Evolutionary conservation across 2,797 vertebrate species (phyloP), one percentile per base, ranked within the genome.

Genomic region (Enteromius mattozi): DNA sequence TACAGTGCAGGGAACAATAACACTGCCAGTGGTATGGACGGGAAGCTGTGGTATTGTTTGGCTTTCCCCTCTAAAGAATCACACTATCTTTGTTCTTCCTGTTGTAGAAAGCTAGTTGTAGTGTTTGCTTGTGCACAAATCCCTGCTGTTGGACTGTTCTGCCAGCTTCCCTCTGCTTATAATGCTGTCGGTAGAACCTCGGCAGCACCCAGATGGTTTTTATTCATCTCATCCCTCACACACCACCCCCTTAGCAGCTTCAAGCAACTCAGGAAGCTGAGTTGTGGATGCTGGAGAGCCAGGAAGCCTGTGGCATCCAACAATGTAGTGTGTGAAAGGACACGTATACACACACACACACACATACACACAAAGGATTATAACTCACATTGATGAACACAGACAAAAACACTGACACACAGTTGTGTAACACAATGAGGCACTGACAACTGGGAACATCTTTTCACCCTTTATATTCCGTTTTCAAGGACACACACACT

Each of bases 201-300:
- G 88, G 49, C 94, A 92, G 93, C 90, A 89, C 93, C 93, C 95
- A 95, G 94, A 95, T 95, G 95, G 94, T 93, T 94, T 92, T 93
- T 91, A 95, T 96, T 96, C 94, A 94, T 90, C 88, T 92, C 89
- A 16, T 61, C 78, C 90, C 84, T 87, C 13, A 81, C 90, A 90
- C 88, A 90, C 92, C 89, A 91, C 89, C 89, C 89, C 66, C 69
- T 51, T 61, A 56, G 42, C 85, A 82, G 63, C 69, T 77, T 82
- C 85, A 87, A 93, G 92, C 94, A 66, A 66, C 63, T 35, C 63
- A 94, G 94, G 93, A 95, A 94, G 92, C 92, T 92, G 93, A 93
- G 92, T 93, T 94, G 91, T 92, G 90, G 92, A 83, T 87, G 92
- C 90, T 91, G 92, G 90, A 92, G 91, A 91, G 89, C 90, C 94